Evolutionary conservation across 2,888 invertebrate genomes (phyloP).

Genomic region (Notodonta dromedarius): DNA sequence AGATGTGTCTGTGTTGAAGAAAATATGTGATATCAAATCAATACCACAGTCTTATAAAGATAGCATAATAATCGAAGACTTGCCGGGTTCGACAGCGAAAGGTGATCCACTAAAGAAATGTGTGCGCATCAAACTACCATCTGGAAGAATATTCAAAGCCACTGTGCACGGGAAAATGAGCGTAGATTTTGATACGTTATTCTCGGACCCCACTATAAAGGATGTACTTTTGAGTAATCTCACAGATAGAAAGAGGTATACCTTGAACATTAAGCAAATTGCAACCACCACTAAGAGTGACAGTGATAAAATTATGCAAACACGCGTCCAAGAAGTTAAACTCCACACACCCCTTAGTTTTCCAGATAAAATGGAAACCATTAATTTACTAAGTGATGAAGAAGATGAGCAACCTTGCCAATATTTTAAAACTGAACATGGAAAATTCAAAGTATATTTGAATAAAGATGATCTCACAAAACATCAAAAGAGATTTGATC

Average conservation of each 20-base stretch:
- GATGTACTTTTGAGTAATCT: conserved; percentile 49
- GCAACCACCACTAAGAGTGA: conserved; percentile 29
- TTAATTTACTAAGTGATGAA: conserved; percentile 73
- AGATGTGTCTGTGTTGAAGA: neutral
- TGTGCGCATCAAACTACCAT: conserved; percentile 60
- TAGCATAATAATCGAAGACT: conserved; percentile 51
- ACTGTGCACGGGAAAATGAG: conserved; percentile 59
- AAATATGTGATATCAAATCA: neutral
- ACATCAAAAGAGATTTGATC: conserved; percentile 59
- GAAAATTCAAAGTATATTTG: conserved; percentile 52
- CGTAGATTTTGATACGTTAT: conserved; percentile 55
- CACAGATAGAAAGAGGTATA: conserved; percentile 50
- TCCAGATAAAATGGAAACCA: conserved; percentile 52
- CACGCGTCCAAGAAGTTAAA: conserved; percentile 44
- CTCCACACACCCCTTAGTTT: conserved; percentile 10
- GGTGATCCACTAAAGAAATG: conserved; percentile 48
- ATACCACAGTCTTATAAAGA: conserved; percentile 41
- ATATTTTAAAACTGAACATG: conserved; percentile 61
- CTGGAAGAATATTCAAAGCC: conserved; percentile 64
- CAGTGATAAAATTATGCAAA: conserved; percentile 38
- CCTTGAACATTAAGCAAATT: conserved; percentile 62
- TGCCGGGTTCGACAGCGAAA: conserved; percentile 30
- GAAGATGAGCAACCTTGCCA: conserved; percentile 50
- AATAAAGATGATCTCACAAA: conserved; percentile 41
- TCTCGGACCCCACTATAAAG: conserved; percentile 58